Conservation (phyloP, 2,888 invertebrate species). For the Philhelius pedissequus region DNA sequence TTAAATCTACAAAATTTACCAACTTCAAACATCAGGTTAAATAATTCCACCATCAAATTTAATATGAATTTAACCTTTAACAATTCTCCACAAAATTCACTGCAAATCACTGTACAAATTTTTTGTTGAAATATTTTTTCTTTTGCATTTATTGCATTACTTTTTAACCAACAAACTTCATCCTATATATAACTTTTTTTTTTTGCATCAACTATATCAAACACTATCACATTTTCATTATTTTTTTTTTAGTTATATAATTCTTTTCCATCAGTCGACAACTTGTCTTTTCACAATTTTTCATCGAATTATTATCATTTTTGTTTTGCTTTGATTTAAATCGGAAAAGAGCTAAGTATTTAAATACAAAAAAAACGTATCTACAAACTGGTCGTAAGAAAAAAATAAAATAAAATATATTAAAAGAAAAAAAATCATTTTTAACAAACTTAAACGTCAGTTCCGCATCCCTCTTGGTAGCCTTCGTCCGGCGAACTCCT, state of each 20-base stretch:
- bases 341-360: conserved; percentile 36
- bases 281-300: conserved; percentile 25
- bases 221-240: conserved; percentile 77
- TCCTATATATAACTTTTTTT: conserved; percentile 11
- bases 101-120: not conserved
- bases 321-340: not conserved
- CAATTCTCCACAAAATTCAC: conserved; percentile 34
- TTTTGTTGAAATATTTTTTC: not conserved
- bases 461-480: conserved; percentile 95
- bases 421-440: not conserved
- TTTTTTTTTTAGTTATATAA: conserved; percentile 50
- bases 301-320: conserved; percentile 18
- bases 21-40: not conserved
- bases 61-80: not conserved
- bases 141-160: not conserved
- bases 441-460: conserved; percentile 86
- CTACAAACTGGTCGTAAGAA: conserved; percentile 45
- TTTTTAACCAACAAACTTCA: conserved; percentile 22
- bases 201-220: conserved; percentile 69
- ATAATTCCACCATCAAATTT: not conserved
- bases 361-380: conserved; percentile 42
- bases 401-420: not conserved
- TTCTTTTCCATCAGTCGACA: conserved; percentile 44
- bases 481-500: conserved; percentile 94
- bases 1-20: not conserved